phyloP scores from a whole-genome alignment of 1,140 invertebrate genomes.

The Tetraneura akinire region DNA sequence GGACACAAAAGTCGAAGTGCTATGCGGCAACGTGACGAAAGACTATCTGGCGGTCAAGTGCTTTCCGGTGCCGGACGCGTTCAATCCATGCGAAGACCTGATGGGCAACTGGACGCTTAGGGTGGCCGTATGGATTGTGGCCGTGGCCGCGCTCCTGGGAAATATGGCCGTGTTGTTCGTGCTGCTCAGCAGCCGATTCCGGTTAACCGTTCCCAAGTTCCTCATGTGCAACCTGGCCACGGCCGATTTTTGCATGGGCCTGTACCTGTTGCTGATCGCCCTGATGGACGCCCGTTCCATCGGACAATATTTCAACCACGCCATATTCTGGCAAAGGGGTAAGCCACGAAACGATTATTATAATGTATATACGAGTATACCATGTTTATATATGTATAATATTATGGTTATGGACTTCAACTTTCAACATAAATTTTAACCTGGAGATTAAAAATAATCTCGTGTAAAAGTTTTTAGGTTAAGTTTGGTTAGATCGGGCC shows the following conservation, averaged over 20 bases:
- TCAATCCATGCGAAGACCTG: slow-evolving; percentile 91
- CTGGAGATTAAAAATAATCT: too few species aligned
- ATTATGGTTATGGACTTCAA: too few species aligned
- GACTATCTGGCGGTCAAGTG: slow-evolving; percentile 66
- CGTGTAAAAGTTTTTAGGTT: too few species aligned
- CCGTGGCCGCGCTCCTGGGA: slow-evolving; percentile 83
- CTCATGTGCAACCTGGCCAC: slow-evolving; percentile 71
- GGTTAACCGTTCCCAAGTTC: slow-evolving; percentile 66
- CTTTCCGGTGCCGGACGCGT: slow-evolving; percentile 80
- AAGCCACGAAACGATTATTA: background rate
- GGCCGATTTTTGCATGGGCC: slow-evolving; percentile 69
- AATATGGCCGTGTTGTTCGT: slow-evolving; percentile 66
- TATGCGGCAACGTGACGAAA: slow-evolving; percentile 65
- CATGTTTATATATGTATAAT: too few species aligned
- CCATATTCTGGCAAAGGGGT: slow-evolving; percentile 70
- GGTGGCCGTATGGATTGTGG: slow-evolving; percentile 95
- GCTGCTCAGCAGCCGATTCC: slow-evolving; percentile 58
- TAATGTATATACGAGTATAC: too few species aligned
- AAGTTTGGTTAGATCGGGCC: too few species aligned
- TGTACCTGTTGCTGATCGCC: slow-evolving; percentile 68
- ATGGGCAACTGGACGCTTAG: slow-evolving; percentile 97
- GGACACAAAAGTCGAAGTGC: slow-evolving; percentile 51
- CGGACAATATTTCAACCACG: slow-evolving; percentile 69
- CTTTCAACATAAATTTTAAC: too few species aligned
- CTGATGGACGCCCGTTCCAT: slow-evolving; percentile 66